Conservation (phyloP, 2,113 vertebrate genomes). For the Crotalus horridus region DNA sequence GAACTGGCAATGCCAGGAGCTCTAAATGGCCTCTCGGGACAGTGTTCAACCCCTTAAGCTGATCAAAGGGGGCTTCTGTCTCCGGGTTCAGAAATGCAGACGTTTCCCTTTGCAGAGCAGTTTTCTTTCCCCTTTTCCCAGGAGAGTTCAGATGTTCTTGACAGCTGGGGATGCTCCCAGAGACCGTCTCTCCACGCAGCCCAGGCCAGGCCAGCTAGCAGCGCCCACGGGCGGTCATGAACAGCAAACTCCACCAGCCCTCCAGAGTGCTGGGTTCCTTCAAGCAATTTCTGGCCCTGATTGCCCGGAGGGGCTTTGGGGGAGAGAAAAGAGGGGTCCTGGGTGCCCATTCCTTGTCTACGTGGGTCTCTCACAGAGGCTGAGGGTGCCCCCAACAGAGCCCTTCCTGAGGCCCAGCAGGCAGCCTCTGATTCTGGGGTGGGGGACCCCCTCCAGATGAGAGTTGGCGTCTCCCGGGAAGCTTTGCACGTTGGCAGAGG, state of each 20-base stretch:
- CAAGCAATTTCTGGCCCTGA: neutral
- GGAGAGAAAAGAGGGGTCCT: neutral
- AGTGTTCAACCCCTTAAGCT: conserved; percentile 7
- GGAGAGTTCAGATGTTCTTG: neutral
- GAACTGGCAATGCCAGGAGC: conserved; percentile 8
- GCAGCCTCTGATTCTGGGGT: neutral
- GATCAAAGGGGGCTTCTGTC: conserved; percentile 32
- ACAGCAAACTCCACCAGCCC: neutral
- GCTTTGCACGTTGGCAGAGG: neutral
- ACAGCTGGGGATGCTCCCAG: neutral
- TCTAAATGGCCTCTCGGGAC: conserved; percentile 35
- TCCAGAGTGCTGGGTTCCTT: neutral
- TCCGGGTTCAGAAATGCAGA: neutral
- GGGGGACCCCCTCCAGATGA: neutral
- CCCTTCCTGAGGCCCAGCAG: neutral
- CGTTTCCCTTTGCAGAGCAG: neutral
- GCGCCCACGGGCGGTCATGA: neutral
- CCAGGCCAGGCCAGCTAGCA: neutral
- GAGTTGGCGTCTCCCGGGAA: neutral
- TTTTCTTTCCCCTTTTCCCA: neutral
- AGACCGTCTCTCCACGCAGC: neutral
- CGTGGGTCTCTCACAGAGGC: no score
- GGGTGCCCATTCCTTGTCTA: no score
- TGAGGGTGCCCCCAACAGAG: neutral
- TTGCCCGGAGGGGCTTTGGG: neutral